Conservation (phyloP, 2,113 vertebrate species). For the Seriola rivoliana region DNA sequence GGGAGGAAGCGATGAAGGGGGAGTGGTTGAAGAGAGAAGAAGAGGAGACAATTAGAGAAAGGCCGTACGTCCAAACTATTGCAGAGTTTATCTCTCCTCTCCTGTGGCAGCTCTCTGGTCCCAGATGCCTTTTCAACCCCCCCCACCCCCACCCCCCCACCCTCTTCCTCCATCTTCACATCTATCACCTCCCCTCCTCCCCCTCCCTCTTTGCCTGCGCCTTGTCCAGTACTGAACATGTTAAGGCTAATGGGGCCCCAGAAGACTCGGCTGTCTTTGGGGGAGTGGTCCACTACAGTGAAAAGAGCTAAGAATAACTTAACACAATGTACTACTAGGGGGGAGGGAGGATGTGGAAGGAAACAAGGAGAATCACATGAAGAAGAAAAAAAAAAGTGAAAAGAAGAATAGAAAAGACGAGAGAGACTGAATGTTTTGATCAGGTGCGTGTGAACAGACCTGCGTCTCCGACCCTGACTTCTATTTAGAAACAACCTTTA, state of each 20-base stretch:
- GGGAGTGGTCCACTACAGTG: conserved; percentile 22
- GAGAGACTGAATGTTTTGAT: neutral
- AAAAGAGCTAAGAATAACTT: conserved; percentile 69
- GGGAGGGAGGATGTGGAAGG: neutral
- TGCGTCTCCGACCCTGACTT: neutral
- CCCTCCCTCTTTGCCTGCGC: conserved; percentile 3
- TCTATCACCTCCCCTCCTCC: neutral
- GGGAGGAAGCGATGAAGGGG: neutral
- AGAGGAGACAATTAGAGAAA: conserved; percentile 47
- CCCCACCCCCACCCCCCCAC: no score
- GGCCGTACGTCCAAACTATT: conserved; percentile 16
- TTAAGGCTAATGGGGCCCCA: conserved; percentile 70
- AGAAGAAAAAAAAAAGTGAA: conserved; percentile 6
- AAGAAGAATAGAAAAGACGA: neutral
- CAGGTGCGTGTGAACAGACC: neutral
- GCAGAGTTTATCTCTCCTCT: conserved; percentile 11
- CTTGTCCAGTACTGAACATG: conserved; percentile 50
- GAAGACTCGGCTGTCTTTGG: conserved; percentile 63
- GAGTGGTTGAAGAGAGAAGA: neutral
- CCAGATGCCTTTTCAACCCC: neutral
- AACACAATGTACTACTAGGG: neutral
- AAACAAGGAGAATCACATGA: conserved; percentile 5
- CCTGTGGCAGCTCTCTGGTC: neutral
- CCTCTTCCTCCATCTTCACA: neutral
- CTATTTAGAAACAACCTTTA: conserved; percentile 18